phyloP scores from a whole-genome alignment of 2,797 vertebrate genomes.

The Pseudopleuronectes americanus region DNA sequence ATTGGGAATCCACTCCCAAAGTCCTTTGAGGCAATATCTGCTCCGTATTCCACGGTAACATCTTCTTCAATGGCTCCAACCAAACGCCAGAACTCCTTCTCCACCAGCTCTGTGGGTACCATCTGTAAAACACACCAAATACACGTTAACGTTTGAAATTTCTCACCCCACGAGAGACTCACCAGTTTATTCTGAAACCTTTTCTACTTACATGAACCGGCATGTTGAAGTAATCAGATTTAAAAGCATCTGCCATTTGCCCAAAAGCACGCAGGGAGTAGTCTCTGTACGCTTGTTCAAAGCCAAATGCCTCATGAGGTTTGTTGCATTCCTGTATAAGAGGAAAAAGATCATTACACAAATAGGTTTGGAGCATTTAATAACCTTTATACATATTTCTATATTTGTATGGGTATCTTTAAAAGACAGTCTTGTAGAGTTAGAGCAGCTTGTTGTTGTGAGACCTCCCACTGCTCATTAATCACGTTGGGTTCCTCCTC shows the following conservation, averaged over 20 bases:
- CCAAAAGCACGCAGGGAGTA: slow-evolving; percentile 95
- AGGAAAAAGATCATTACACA: not conserved
- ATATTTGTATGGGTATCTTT: not conserved
- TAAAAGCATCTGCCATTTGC: slow-evolving; percentile 98
- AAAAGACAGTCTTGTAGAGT: not conserved
- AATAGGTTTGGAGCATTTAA: not conserved
- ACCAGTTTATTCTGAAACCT: no score
- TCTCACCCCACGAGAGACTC: not conserved
- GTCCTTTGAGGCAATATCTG: slow-evolving; percentile 97
- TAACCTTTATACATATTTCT: not conserved
- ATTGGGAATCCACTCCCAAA: slow-evolving; percentile 98
- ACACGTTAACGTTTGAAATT: not conserved
- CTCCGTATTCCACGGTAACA: slow-evolving; percentile 97
- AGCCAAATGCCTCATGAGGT: slow-evolving; percentile 96
- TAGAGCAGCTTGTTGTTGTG: not conserved
- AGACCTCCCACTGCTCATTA: not conserved
- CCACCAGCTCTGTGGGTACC: slow-evolving; percentile 97
- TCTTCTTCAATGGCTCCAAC: slow-evolving; percentile 97
- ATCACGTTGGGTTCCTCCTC: slow-evolving; percentile 35
- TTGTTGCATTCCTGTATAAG: slow-evolving; percentile 91
- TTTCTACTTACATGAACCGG: slow-evolving; percentile 92
- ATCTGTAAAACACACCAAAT: slow-evolving; percentile 82
- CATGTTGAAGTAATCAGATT: slow-evolving; percentile 99
- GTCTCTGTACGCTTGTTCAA: slow-evolving; percentile 95
- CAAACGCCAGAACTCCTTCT: slow-evolving; percentile 98